Evolutionary conservation across 2,888 invertebrate species (phyloP).

Genomic region (Embidobia sp.): DNA sequence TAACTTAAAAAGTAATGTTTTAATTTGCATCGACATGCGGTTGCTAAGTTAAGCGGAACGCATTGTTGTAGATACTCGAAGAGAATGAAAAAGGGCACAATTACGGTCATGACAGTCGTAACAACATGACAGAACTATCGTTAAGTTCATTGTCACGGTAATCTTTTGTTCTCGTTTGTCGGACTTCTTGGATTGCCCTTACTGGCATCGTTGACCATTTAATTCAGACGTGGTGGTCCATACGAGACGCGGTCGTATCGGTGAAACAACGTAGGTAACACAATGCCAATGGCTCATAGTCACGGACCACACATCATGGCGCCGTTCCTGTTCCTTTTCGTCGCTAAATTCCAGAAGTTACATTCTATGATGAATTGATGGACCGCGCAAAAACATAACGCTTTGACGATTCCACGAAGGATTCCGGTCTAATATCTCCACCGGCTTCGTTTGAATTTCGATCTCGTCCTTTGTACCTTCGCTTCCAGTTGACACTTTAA

Average conservation of each 20-base stretch:
- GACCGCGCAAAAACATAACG: constrained; percentile 58
- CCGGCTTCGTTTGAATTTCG: no score
- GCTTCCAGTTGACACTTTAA: no score
- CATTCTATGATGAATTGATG: constrained; percentile 80
- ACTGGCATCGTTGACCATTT: constrained; percentile 58
- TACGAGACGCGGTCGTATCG: constrained; percentile 40
- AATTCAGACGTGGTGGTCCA: constrained; percentile 65
- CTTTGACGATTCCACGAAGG: constrained; percentile 56
- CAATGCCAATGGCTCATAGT: constrained; percentile 70
- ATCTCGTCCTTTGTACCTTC: no score
- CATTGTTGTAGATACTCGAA: constrained; percentile 39
- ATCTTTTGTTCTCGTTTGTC: constrained; percentile 71
- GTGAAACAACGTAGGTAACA: constrained; percentile 63
- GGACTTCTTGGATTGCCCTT: constrained; percentile 64
- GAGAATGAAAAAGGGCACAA: constrained; percentile 52
- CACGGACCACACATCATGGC: constrained; percentile 78
- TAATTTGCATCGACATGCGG: constrained; percentile 31
- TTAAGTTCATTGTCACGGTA: constrained; percentile 68
- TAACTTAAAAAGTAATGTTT: constrained; percentile 34
- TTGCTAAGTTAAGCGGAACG: constrained; percentile 35
- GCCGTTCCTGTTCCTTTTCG: constrained; percentile 68
- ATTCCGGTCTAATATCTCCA: no score
- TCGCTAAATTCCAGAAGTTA: constrained; percentile 78
- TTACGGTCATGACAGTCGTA: constrained; percentile 44
- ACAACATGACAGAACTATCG: constrained; percentile 57